These are phyloP conservation scores for Phocoena sinus DNA, from an alignment of 2,113 vertebrate genomes.

Conservation along the genomic window DNA sequence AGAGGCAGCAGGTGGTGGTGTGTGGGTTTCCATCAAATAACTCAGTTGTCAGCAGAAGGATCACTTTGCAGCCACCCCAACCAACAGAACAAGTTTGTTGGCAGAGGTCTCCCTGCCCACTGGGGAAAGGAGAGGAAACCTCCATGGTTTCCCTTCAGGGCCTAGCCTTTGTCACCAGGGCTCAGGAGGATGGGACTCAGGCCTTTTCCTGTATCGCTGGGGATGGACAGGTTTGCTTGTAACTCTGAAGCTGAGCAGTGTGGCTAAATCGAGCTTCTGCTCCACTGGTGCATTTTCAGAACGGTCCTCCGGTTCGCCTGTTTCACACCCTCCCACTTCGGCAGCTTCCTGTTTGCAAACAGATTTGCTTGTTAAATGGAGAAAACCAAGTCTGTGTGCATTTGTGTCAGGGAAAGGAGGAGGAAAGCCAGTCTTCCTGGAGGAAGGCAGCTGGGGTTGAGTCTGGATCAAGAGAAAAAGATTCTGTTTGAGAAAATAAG, in stretches of 20 bases:
- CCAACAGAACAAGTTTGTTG: conserved; percentile 74
- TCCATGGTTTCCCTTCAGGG: neutral
- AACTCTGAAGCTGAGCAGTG: neutral
- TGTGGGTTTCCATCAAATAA: conserved; percentile 85
- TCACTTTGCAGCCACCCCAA: conserved; percentile 77
- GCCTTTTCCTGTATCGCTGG: neutral
- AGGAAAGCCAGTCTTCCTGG: conserved; percentile 45
- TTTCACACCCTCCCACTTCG: conserved; percentile 71
- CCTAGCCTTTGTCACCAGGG: neutral
- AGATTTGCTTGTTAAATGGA: conserved; percentile 68
- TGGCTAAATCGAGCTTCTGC: conserved; percentile 34
- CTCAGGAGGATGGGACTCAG: neutral
- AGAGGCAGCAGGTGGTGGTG: conserved; percentile 76
- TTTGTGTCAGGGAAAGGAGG: conserved; percentile 44
- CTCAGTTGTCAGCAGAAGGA: conserved; percentile 74
- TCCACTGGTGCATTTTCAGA: conserved; percentile 34
- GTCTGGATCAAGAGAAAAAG: neutral
- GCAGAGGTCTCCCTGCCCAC: conserved; percentile 46
- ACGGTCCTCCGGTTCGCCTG: conserved; percentile 52
- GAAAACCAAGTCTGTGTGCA: conserved; percentile 53
- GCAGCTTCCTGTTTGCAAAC: conserved; percentile 68
- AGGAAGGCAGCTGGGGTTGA: conserved; percentile 45
- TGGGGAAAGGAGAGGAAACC: conserved; percentile 36
- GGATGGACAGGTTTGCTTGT: neutral
- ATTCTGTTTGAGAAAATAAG: neutral